Base-by-base conservation (phyloP, 2,888 invertebrate species). In the Epirrhoe alternata region DNA sequence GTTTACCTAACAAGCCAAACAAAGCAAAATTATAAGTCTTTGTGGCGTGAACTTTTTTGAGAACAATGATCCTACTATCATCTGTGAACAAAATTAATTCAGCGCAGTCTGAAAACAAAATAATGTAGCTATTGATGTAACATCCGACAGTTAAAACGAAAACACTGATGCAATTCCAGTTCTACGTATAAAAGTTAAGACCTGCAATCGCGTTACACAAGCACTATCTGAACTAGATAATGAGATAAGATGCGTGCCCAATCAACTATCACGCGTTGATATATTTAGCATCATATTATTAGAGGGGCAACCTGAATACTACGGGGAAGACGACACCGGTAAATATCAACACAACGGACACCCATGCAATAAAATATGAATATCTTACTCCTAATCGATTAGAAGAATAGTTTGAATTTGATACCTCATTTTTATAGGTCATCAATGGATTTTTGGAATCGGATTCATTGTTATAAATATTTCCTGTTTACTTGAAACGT, bases 161-260 rank as follows among this genome's bases (percentile, higher is more conserved):
- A 54, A 66, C 38, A 56, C 31, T 67, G 33, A 67, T 67, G 63
- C 51, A 63, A 63, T 42, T 24, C 31, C 49, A 14, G 12, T 53
- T 61, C 60, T 51, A 35, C 14, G 30, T 47, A 58, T 52, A 52
- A 16, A 38, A 53, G n/a, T 42, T 31, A 16, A 55, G 50, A 64
- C 61, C 61, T 58, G 64, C 54, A 68, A 68, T 64, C 56, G 16
- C 54, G 50, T 75, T 76, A 66, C 68, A 68, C 65, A 73, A 70
- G 77, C 58, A 72, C 77, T 85, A 83, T 86, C 84, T 79, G 57
- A 24, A n/a, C 45, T 57, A 83, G 86, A 86, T 85, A 84, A 82
- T 66, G 64, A 76, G 82, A 85, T 84, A 84, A 78, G 53, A 65
- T 55, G 69, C 69, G 86, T 85, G 85, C 82, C 78, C 79, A 85